Conservation (phyloP, 2,113 vertebrate genomes). For the Talpa occidentalis region DNA sequence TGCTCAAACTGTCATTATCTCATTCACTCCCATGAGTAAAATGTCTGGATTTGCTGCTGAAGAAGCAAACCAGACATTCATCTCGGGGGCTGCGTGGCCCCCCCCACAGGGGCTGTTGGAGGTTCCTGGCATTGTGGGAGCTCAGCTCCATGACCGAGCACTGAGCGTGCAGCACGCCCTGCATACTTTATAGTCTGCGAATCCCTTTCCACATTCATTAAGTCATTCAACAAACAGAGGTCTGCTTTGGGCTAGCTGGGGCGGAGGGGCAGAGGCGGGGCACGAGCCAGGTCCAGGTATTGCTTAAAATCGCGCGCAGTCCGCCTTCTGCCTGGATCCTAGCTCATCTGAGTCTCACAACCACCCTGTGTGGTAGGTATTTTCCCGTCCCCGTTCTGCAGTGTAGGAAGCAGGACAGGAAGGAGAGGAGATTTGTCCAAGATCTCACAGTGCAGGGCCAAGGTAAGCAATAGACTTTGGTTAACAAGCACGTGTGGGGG, state of each 20-base stretch:
- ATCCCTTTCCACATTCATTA: background rate
- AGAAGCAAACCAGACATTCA: background rate
- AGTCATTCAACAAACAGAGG: background rate
- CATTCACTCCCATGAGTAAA: background rate
- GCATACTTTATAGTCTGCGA: background rate
- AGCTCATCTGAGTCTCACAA: background rate
- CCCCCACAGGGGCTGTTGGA: rapidly evolving
- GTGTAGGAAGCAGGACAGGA: background rate
- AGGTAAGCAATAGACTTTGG: background rate
- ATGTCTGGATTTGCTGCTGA: background rate
- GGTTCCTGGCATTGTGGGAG: background rate
- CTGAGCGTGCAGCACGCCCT: background rate
- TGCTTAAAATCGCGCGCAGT: no score
- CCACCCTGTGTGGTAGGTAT: background rate
- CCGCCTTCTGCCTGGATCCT: background rate
- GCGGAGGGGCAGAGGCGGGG: rapidly evolving
- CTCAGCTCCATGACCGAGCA: background rate
- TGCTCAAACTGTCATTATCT: background rate
- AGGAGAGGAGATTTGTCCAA: background rate
- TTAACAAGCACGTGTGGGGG: no score
- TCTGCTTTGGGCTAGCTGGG: background rate
- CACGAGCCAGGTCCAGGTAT: no score
- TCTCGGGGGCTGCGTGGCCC: background rate
- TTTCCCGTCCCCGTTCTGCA: background rate
- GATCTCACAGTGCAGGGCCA: background rate